A percentile compares a stretch with the other conserved stretches of the same genome.
Conservation (phyloP, 2,888 invertebrate genomes). For the Netelia melanura region DNA sequence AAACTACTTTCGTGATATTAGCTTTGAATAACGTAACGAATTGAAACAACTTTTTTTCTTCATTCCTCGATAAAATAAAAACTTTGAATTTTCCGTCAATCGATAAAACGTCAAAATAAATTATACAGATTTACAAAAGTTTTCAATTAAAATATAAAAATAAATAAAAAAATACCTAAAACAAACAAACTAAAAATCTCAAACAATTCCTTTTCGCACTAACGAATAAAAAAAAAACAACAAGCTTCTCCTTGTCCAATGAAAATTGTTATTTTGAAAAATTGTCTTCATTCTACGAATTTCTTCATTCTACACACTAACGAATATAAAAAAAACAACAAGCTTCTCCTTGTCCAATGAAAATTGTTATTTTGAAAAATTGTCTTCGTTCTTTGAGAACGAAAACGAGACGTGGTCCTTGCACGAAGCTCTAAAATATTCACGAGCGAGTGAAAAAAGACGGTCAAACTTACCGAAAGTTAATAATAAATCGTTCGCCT, state of each 20-base stretch:
- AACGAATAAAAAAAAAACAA: no score
- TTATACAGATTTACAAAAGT: not conserved
- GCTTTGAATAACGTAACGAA: no score
- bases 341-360: not conserved
- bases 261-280: not conserved
- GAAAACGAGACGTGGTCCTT: no score
- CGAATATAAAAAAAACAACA: no score
- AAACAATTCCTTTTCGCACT: not conserved
- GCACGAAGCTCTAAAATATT: not conserved
- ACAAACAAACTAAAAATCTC: not conserved
- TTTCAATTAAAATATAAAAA: not conserved
- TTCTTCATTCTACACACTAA: no score
- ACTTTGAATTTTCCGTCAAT: no score
- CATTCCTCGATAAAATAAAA: no score
- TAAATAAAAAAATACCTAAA: not conserved
- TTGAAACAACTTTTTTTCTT: no score
- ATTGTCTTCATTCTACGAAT: no score
- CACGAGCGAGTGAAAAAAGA: not conserved
- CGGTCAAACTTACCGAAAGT: conserved; percentile 16
- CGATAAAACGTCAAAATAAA: not conserved
- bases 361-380: not conserved
- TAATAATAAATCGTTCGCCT: conserved; percentile 10
- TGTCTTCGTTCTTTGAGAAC: no score
- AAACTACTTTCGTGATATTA: no score
- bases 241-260: not conserved